Evolutionary conservation across 2,113 vertebrate species (phyloP).

Genomic region (Varanus salvator): DNA sequence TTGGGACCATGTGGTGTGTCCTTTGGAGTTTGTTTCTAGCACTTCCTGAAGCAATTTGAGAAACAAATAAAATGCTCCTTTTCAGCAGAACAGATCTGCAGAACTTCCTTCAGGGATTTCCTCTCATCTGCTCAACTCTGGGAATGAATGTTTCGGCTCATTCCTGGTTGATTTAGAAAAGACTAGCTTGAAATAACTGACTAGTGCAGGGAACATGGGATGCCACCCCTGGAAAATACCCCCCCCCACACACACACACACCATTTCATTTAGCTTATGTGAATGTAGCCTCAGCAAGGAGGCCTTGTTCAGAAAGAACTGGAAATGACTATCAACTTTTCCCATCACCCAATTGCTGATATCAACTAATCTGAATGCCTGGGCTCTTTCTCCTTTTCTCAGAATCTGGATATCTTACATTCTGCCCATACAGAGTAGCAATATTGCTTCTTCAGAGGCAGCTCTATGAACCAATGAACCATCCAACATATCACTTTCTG

Average conservation of each 20-base stretch:
- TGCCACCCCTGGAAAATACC: background rate
- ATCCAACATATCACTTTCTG: constrained; percentile 2
- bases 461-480: constrained; percentile 3
- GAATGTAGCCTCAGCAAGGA: background rate
- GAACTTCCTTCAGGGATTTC: too few relatives aligned
- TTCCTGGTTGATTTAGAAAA: too few relatives aligned
- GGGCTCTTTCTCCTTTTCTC: background rate
- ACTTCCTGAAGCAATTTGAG: too few relatives aligned
- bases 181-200: too few relatives aligned
- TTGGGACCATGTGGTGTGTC: too few relatives aligned
- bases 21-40: too few relatives aligned
- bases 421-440: background rate
- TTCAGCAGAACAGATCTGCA: too few relatives aligned
- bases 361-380: background rate
- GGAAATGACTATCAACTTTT: background rate
- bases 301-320: background rate
- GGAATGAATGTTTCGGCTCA: too few relatives aligned
- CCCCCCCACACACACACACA: too few relatives aligned
- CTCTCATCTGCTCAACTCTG: too few relatives aligned
- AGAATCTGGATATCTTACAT: background rate
- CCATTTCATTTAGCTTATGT: background rate
- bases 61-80: too few relatives aligned
- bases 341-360: background rate
- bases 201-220: too few relatives aligned
- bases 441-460: background rate